These are phyloP conservation scores for Aphaenogaster floridana DNA, from an alignment of 1,140 invertebrate species.

Conservation along the genomic window DNA sequence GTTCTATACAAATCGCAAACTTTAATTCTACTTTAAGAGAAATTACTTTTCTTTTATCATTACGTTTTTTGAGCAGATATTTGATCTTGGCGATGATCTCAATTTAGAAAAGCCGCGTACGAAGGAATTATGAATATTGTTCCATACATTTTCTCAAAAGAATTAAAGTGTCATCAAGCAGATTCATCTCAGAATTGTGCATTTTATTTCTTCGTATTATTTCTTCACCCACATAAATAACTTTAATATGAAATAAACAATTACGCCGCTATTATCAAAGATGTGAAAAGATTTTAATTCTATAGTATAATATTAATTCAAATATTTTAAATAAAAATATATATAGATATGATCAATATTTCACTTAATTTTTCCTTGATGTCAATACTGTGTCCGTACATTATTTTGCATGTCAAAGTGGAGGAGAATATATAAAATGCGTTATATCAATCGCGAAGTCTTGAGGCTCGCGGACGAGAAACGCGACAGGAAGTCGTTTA, in stretches of 20 bases:
- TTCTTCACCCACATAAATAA: background rate
- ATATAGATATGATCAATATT: conserved; percentile 12
- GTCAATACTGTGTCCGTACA: conserved; percentile 6
- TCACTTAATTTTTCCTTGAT: conserved; percentile 50
- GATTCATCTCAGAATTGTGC: background rate
- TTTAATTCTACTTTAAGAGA: conserved; percentile 61
- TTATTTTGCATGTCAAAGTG: conserved; percentile 51
- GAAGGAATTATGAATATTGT: conserved; percentile 24
- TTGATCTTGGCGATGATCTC: conserved; percentile 23
- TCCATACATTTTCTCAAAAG: background rate
- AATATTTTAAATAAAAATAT: conserved; percentile 24
- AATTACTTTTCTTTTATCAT: conserved; percentile 58
- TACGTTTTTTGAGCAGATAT: conserved; percentile 66
- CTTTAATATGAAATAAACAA: conserved; percentile 3
- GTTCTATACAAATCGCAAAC: conserved; percentile 19
- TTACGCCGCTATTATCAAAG: background rate
- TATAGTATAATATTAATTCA: background rate
- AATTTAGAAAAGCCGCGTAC: background rate
- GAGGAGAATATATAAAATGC: conserved; percentile 39
- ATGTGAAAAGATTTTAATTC: background rate
- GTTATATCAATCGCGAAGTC: background rate
- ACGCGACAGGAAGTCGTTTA: conserved; percentile 10
- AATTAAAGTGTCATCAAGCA: background rate
- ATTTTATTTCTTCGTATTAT: background rate
- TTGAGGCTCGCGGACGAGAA: conserved; percentile 4